Conservation (phyloP, 2,113 vertebrate species). For the Gobio gobio region DNA sequence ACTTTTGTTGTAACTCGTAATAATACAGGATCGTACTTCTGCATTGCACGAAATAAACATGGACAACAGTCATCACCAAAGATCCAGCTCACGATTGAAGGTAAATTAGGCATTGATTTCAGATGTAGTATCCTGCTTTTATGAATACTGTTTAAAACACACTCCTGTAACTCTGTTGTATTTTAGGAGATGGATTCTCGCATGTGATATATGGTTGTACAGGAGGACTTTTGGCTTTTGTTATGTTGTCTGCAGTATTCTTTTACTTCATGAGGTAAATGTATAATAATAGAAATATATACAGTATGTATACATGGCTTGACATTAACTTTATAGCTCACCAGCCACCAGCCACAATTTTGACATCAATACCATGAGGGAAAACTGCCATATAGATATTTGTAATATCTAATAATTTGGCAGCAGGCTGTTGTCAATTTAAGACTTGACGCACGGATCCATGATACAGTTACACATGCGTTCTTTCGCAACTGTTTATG, state of each 20-base stretch:
- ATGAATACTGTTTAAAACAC: neutral
- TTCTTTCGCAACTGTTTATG: too few species aligned
- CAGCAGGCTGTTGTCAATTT: too few species aligned
- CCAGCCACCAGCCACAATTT: too few species aligned
- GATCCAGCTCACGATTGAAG: neutral
- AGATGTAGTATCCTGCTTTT: neutral
- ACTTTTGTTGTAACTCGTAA: neutral
- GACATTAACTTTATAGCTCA: too few species aligned
- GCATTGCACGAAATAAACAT: slow-evolving; percentile 8
- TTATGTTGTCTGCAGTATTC: slow-evolving; percentile 6
- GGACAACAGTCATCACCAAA: neutral
- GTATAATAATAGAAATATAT: neutral
- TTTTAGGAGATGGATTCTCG: neutral
- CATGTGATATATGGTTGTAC: neutral
- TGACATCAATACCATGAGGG: too few species aligned
- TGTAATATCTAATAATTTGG: too few species aligned
- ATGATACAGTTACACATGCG: too few species aligned
- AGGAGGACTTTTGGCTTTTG: neutral
- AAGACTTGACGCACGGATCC: too few species aligned
- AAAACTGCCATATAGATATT: too few species aligned
- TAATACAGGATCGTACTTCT: neutral
- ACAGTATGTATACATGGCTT: too few species aligned
- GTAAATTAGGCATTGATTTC: neutral
- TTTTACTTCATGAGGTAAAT: neutral
- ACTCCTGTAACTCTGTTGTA: neutral